Conservation (phyloP, 2,113 vertebrate species). For the Sapayoa aenigma region DNA sequence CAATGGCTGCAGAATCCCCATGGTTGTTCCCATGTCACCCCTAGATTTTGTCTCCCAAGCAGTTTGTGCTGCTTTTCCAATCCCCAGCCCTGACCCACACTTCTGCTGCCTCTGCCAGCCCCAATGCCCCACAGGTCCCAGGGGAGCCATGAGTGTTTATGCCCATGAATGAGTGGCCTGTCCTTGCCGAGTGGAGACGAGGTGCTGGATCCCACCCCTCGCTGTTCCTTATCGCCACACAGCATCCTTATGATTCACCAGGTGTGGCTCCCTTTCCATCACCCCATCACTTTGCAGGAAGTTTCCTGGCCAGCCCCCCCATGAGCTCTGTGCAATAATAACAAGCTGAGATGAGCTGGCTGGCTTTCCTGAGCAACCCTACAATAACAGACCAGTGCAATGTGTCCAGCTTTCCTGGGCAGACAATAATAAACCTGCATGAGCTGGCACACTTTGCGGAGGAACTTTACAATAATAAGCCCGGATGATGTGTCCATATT, state of each 20-base stretch:
- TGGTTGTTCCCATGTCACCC: neutral
- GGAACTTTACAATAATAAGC: conserved; percentile 28
- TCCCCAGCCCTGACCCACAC: neutral
- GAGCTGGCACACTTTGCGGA: conserved; percentile 12
- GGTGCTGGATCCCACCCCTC: conserved; percentile 1
- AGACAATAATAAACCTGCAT: conserved; percentile 50
- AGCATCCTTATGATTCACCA: conserved; percentile 67
- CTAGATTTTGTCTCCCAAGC: neutral
- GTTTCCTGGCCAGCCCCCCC: conserved; percentile 48
- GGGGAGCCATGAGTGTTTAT: neutral
- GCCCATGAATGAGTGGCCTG: neutral
- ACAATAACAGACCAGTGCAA: conserved; percentile 22
- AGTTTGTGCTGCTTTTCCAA: neutral
- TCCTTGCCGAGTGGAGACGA: neutral
- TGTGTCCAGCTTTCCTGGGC: conserved; percentile 48
- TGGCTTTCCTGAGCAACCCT: conserved; percentile 39
- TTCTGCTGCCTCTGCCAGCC: neutral
- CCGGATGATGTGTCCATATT: neutral
- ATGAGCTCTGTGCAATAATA: conserved; percentile 13
- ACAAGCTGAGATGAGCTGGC: conserved; percentile 48
- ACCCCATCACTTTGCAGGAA: conserved; percentile 56
- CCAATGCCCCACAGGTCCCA: neutral
- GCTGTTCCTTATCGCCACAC: neutral
- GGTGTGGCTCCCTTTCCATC: conserved; percentile 63
- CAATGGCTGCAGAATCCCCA: neutral